phyloP scores from a whole-genome alignment of 2,797 vertebrate species.

The Scyliorhinus canicula region DNA sequence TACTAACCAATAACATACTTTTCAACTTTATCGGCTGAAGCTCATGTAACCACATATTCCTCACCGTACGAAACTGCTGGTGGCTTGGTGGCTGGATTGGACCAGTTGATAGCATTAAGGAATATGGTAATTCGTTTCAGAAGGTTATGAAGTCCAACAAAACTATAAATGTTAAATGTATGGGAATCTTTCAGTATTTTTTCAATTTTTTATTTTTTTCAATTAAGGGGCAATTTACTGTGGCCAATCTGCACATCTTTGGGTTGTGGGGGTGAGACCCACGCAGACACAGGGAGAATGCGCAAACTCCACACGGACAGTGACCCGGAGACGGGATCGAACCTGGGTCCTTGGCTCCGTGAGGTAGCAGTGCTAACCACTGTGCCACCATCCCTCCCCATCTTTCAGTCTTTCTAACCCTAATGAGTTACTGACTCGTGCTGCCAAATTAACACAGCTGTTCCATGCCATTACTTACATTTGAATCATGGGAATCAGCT shows the following conservation, averaged over 20 bases:
- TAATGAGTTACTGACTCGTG: neutral
- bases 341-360: no score
- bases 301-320: no score
- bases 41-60: neutral
- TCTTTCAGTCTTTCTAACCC: neutral
- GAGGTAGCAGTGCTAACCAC: no score
- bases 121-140: neutral
- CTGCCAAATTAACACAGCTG: neutral
- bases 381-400: no score
- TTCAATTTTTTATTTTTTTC: no score
- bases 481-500: neutral
- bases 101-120: neutral
- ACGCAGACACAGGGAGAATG: no score
- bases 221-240: no score
- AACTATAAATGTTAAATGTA: neutral
- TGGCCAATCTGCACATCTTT: no score
- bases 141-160: neutral
- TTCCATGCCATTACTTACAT: neutral
- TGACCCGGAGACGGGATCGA: no score
- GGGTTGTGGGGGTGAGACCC: no score
- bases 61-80: neutral
- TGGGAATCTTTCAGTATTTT: neutral
- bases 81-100: neutral
- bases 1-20: neutral
- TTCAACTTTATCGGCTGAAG: neutral